Percentiles rank a stretch among this genome's conserved stretches.
Evolutionary conservation across 2,888 invertebrate species (phyloP).

Genomic region (Rapana venosa): DNA sequence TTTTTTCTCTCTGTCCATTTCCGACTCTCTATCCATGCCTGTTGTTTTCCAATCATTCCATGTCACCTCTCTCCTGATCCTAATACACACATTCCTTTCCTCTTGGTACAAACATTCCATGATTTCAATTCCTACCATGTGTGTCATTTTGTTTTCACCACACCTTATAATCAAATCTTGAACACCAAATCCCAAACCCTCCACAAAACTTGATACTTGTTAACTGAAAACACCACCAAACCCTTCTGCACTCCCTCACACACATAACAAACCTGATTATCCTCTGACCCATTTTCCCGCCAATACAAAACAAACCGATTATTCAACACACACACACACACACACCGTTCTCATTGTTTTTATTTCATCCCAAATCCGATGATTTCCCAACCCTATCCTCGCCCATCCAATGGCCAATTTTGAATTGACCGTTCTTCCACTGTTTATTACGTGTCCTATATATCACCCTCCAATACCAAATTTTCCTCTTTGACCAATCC

Average conservation of each 20-base stretch:
- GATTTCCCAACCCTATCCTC: not conserved
- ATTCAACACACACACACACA: no score
- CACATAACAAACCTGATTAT: no score
- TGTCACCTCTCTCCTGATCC: not conserved
- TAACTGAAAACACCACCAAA: no score
- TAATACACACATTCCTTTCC: not conserved
- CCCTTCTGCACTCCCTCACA: no score
- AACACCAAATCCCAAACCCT: no score
- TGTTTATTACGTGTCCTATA: not conserved
- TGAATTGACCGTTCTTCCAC: not conserved
- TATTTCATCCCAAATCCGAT: not conserved
- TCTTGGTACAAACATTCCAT: not conserved
- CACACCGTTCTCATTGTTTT: no score
- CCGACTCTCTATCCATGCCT: slow-evolving; percentile 11
- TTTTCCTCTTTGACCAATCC: no score
- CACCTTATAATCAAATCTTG: no score
- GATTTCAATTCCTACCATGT: not conserved
- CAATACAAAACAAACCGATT: no score
- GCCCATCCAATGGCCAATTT: not conserved
- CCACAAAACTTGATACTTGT: no score
- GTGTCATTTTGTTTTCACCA: not conserved
- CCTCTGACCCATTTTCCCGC: no score
- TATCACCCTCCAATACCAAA: no score
- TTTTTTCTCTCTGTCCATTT: slow-evolving; percentile 14
- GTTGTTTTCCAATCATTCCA: slow-evolving; percentile 25